Evolutionary conservation across 2,888 invertebrate genomes (phyloP).

Genomic region (Lamellibrachia satsuma): DNA sequence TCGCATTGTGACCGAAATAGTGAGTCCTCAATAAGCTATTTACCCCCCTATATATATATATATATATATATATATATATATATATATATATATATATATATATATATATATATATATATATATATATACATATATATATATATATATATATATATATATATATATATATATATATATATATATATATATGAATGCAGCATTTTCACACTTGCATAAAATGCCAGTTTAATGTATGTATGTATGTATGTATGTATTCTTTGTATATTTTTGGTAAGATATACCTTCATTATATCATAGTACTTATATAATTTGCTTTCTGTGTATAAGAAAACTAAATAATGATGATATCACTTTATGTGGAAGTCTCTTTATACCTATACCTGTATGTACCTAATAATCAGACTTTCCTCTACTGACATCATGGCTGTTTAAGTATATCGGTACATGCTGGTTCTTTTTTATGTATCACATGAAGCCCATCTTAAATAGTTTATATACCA

Average conservation of each 20-base stretch:
- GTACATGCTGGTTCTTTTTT: background rate
- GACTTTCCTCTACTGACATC: background rate
- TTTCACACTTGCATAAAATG: background rate
- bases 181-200: background rate
- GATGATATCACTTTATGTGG: background rate
- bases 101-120: background rate
- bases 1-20: too few relatives aligned
- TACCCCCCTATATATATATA: too few relatives aligned
- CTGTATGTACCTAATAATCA: background rate
- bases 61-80: background rate
- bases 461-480: background rate
- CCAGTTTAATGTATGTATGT: background rate
- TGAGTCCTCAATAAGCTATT: too few relatives aligned
- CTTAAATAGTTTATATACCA: background rate
- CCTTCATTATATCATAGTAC: background rate
- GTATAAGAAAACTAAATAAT: background rate
- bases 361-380: background rate
- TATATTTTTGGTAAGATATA: background rate
- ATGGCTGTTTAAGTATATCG: background rate
- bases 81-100: background rate
- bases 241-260: background rate
- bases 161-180: background rate
- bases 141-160: slow-evolving; percentile 8
- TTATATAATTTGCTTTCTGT: background rate
- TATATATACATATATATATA: background rate